Conservation (phyloP, 2,888 invertebrate species). For the Opisthograptis luteolata region DNA sequence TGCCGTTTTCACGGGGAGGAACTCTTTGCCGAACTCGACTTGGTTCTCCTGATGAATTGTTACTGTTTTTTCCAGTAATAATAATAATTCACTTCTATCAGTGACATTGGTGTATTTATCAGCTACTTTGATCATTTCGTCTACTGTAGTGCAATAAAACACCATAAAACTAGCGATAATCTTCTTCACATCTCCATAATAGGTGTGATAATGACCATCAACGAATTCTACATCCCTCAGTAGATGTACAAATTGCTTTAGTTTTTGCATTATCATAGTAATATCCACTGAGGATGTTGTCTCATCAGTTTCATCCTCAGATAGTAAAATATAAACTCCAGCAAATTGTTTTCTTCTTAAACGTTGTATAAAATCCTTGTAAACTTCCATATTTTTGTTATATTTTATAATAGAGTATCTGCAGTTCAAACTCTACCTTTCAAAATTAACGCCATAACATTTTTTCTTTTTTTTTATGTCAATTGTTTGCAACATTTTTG, state of each 20-base stretch:
- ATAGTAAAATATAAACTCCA: constrained; percentile 48
- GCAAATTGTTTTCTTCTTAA: constrained; percentile 48
- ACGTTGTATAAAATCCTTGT: constrained; percentile 56
- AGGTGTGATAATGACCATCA: constrained; percentile 52
- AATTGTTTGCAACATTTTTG: no score
- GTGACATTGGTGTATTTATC: constrained; percentile 44
- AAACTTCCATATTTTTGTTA: constrained; percentile 48
- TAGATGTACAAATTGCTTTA: constrained; percentile 48
- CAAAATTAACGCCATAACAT: constrained; percentile 26
- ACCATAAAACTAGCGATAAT: constrained; percentile 52
- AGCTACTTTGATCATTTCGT: constrained; percentile 48
- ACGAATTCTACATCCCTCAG: constrained; percentile 46
- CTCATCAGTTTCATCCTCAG: no score
- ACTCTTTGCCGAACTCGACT: constrained; percentile 49
- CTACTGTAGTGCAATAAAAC: constrained; percentile 51
- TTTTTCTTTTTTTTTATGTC: no score
- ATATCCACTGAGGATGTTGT: no score
- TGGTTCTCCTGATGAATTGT: constrained; percentile 47
- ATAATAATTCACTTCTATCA: constrained; percentile 45
- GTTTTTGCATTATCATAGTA: constrained; percentile 46
- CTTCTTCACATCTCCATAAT: constrained; percentile 60
- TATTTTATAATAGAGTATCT: not conserved
- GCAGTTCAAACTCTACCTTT: constrained; percentile 1
- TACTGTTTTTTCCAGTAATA: constrained; percentile 51
- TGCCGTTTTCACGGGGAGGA: constrained; percentile 44